phyloP scores from a whole-genome alignment of 2,888 invertebrate species.

The Aporophyla nigra region DNA sequence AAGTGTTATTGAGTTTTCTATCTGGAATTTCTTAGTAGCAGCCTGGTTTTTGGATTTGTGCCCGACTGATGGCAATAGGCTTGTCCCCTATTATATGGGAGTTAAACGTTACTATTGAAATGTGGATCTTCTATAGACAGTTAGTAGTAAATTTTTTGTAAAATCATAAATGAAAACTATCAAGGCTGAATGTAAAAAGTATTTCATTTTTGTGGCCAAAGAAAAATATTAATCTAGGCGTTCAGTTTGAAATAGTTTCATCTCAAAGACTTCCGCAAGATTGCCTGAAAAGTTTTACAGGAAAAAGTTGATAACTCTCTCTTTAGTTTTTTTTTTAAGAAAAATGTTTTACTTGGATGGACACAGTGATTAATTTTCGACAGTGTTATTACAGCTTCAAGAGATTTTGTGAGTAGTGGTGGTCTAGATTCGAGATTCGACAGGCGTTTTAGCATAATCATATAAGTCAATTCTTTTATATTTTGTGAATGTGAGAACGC shows the following conservation, averaged over 20 bases:
- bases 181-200: not conserved
- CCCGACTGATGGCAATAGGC: too few species aligned
- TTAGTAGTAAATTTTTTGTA: not conserved
- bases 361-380: not conserved
- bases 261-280: slow-evolving; percentile 49
- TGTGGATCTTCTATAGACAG: too few species aligned
- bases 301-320: slow-evolving; percentile 29
- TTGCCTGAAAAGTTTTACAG: slow-evolving; percentile 46
- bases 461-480: too few species aligned
- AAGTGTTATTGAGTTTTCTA: too few species aligned
- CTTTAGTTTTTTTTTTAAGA: slow-evolving; percentile 14
- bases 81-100: too few species aligned
- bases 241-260: slow-evolving; percentile 49
- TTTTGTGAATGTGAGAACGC: too few species aligned
- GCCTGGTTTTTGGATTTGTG: too few species aligned
- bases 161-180: slow-evolving; percentile 12
- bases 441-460: too few species aligned
- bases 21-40: too few species aligned
- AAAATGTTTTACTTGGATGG: not conserved
- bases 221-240: slow-evolving; percentile 41
- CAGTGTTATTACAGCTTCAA: not conserved
- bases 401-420: not conserved
- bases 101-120: too few species aligned
- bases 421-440: too few species aligned
- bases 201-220: slow-evolving; percentile 33